These are phyloP conservation scores for Apodemus agrarius DNA, from an alignment of 2,797 vertebrate species.

Conservation along the genomic window DNA sequence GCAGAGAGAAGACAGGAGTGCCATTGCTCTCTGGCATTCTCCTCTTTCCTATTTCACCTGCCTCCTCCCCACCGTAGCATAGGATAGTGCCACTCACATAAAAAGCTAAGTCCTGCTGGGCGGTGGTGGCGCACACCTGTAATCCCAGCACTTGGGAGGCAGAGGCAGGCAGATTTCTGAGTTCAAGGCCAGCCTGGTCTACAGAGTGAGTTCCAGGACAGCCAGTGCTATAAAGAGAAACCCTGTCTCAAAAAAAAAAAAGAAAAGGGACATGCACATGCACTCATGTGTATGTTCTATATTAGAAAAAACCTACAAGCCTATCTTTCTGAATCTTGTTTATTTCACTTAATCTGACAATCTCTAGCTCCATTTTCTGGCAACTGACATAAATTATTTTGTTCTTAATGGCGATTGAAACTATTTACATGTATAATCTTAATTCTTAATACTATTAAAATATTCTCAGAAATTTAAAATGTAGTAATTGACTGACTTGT, in stretches of 20 bases:
- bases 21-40: background rate
- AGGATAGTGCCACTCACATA: background rate
- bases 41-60: too few relatives aligned
- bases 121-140: too few relatives aligned
- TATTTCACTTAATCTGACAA: background rate
- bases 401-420: background rate
- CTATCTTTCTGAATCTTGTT: background rate
- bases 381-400: background rate
- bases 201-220: too few relatives aligned
- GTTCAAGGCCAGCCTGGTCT: too few relatives aligned
- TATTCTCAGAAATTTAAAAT: conserved; percentile 40
- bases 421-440: too few relatives aligned
- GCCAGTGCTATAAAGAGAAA: too few relatives aligned
- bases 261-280: background rate
- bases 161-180: too few relatives aligned
- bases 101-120: background rate
- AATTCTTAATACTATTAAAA: conserved; percentile 13
- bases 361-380: background rate
- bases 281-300: background rate
- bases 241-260: too few relatives aligned
- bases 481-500: conserved; percentile 4
- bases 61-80: background rate
- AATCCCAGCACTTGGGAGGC: too few relatives aligned
- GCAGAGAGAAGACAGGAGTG: background rate
- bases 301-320: background rate